These are phyloP conservation scores for Ichneumoninae sp. DNA, from an alignment of 2,888 invertebrate genomes.

Conservation along the genomic window DNA sequence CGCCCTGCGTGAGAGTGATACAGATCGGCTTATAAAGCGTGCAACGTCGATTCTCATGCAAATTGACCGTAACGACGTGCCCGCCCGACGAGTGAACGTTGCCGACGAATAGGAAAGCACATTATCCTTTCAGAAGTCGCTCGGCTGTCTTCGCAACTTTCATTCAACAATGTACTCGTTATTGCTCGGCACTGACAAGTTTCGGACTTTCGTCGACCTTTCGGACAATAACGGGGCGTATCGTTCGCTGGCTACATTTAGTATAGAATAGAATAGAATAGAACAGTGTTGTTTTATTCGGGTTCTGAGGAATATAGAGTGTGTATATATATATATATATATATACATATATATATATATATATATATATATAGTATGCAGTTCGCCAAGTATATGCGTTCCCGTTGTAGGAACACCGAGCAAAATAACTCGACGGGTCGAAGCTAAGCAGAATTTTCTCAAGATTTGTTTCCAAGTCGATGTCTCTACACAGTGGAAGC, in stretches of 20 bases:
- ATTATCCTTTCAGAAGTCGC: not conserved
- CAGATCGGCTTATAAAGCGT: not conserved
- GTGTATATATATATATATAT: not conserved
- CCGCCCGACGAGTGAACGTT: not conserved
- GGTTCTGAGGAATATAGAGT: not conserved
- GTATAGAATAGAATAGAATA: not conserved
- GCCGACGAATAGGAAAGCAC: not conserved
- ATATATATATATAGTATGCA: not conserved
- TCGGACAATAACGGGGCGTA: not conserved
- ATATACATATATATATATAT: not conserved
- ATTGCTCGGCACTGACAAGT: not conserved
- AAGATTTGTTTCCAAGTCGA: too few relatives aligned
- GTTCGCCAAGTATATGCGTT: too few relatives aligned
- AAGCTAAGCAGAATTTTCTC: too few relatives aligned
- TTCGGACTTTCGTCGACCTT: not conserved
- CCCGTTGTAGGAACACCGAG: too few relatives aligned
- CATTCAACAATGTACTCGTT: not conserved
- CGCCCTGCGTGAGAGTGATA: constrained; percentile 12
- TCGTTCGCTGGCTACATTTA: not conserved
- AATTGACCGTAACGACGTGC: not conserved
- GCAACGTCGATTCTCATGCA: not conserved
- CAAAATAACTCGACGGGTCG: too few relatives aligned
- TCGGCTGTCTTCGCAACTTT: constrained; percentile 4
- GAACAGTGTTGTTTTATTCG: too few relatives aligned
- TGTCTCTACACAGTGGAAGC: too few relatives aligned